Evolutionary conservation across 1,140 invertebrate species (phyloP), one percentile per base, ranked within the genome.

Genomic region (fruit fly (Drosophila melanogaster)): DNA sequence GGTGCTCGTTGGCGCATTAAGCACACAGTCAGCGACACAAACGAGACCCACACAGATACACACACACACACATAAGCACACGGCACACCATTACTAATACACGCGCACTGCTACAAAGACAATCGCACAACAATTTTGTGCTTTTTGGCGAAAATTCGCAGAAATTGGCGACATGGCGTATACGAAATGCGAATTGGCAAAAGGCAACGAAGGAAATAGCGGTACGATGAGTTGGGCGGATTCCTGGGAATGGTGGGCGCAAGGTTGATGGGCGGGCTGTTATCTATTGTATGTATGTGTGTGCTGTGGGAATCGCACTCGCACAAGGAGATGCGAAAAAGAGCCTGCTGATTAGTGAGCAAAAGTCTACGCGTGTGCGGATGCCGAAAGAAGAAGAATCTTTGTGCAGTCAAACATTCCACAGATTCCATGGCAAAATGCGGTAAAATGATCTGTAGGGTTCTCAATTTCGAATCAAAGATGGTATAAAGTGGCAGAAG

Each of bases 1-100:
- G 81, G 66, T 78, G 60, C 77, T 86, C 74, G 83, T 86, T 86
- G 81, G 64, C 83, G 83, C 83, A 87, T 86, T 86, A 81, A 81
- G 81, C 55, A 77, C 61, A 77, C 51, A 74, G 47, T 11, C 47
- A 15, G 26, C 47, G 47, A 30, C 47, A 50, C 47, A 50, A 50
- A 50, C 47, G 47, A 50, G 26, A n/a, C 47, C 11, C 33, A 44
- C 56, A 62, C 14, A 50, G 49, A 56, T 14, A 15, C n/a, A 57
- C 10, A 69, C 33, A 72, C 64, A 70, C 33, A 59, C n/a, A 70
- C 33, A 59, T 12, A 43, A 8, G 41, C 2, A 38, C 53, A 19
- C 5, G 22, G 12, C 19, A 37, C 46, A 54, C 15, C 6, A 26
- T 26, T 26, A 26, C 26, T 7, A 26, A 7, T 26, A 11, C 56